Evolutionary conservation across 2,888 invertebrate genomes (phyloP).

Genomic region (Yponomeuta evonymella): DNA sequence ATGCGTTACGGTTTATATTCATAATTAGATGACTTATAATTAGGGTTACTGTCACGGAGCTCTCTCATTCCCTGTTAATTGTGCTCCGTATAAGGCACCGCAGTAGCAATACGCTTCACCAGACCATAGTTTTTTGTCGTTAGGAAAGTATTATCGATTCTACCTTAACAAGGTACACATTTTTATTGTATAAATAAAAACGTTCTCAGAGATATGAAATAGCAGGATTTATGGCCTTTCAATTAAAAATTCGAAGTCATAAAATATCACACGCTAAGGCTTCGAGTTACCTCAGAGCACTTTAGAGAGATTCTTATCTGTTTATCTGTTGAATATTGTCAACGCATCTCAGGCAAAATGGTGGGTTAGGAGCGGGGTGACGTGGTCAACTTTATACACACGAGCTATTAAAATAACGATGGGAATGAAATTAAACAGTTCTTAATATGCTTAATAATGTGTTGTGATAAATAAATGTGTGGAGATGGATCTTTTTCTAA

Average conservation of each 20-base stretch:
- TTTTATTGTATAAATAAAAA: constrained; percentile 12
- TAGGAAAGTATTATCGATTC: background rate
- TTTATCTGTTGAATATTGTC: constrained; percentile 65
- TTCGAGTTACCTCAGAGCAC: constrained; percentile 64
- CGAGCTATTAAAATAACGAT: constrained; percentile 66
- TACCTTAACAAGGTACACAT: constrained; percentile 8
- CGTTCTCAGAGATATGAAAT: constrained; percentile 14
- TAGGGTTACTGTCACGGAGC: constrained; percentile 9
- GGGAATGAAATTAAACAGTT: constrained; percentile 67
- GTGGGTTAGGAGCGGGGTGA: constrained; percentile 50
- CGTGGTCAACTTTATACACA: constrained; percentile 54
- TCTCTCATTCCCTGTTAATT: background rate
- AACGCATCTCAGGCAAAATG: constrained; percentile 53
- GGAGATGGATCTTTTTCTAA: background rate
- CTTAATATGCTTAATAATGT: constrained; percentile 70
- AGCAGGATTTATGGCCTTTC: constrained; percentile 13
- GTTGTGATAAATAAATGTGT: constrained; percentile 56
- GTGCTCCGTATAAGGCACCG: constrained; percentile 12
- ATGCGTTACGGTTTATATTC: constrained; percentile 25
- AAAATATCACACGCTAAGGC: constrained; percentile 55
- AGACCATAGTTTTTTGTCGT: background rate
- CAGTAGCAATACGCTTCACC: background rate
- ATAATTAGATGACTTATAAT: constrained; percentile 15
- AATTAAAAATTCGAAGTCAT: constrained; percentile 27
- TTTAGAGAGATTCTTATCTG: constrained; percentile 63